A percentile compares a stretch with the other conserved stretches of the same genome.
Evolutionary conservation across 2,888 invertebrate genomes (phyloP).

Genomic region (Lasioglossum figueresi): DNA sequence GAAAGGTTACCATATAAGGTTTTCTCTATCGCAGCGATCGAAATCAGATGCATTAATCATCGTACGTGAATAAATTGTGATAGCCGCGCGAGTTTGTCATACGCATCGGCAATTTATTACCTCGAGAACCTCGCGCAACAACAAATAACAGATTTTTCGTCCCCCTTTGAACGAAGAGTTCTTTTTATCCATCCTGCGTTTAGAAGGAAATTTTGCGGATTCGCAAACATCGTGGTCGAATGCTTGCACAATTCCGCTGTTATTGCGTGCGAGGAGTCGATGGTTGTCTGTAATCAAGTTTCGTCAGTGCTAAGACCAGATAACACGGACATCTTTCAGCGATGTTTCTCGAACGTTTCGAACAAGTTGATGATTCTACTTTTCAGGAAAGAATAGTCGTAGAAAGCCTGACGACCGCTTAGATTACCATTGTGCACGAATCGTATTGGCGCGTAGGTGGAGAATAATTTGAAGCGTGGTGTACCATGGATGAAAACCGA

Average conservation of each 20-base stretch:
- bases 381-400: neutral
- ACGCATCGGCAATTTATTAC: neutral
- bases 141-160: neutral
- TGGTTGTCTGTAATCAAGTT: constrained; percentile 26
- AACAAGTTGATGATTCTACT: neutral
- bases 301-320: constrained; percentile 28
- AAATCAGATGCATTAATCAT: neutral
- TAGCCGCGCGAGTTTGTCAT: neutral
- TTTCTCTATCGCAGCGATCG: neutral
- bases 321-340: constrained; percentile 1
- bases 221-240: neutral
- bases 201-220: neutral
- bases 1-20: neutral
- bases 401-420: neutral
- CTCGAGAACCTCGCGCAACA: neutral
- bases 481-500: neutral
- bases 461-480: too few relatives aligned
- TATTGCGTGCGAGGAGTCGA: neutral
- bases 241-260: constrained; percentile 25
- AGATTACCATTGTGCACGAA: neutral
- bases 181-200: neutral
- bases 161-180: neutral
- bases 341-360: neutral
- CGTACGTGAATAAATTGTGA: neutral
- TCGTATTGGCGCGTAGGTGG: too few relatives aligned